Conservation (phyloP, 2,888 invertebrate genomes). For the Sminthurinus aureus region DNA sequence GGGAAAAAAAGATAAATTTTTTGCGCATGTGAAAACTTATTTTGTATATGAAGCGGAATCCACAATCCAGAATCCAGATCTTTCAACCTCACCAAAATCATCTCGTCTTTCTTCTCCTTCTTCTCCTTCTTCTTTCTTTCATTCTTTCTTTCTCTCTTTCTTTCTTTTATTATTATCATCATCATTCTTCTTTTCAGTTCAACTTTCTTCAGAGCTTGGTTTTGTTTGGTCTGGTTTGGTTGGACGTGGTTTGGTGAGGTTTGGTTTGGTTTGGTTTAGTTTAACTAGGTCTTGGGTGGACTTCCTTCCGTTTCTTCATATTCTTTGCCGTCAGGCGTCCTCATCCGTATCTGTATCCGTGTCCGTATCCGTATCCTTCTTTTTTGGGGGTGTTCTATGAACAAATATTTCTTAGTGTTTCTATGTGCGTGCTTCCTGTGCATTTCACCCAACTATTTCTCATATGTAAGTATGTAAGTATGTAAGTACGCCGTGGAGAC, state of each 20-base stretch:
- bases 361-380: background rate
- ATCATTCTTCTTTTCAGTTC: background rate
- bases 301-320: slow-evolving; percentile 8
- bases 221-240: too few species aligned
- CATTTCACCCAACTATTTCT: background rate
- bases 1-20: slow-evolving; percentile 32
- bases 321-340: background rate
- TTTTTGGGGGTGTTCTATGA: too few species aligned
- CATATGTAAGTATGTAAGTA: background rate
- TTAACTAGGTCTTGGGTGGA: too few species aligned
- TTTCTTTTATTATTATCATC: background rate
- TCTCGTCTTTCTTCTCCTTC: background rate
- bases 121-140: background rate
- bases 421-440: too few species aligned
- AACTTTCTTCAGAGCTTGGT: background rate
- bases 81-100: background rate
- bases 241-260: too few species aligned
- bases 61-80: background rate
- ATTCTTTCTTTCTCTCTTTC: background rate
- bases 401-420: too few species aligned
- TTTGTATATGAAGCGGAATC: slow-evolving; percentile 20
- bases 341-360: background rate
- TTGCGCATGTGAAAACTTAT: slow-evolving; percentile 38
- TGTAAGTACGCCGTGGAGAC: background rate
- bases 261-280: too few species aligned